A percentile compares a stretch with the other conserved stretches of the same genome.
phyloP scores from a whole-genome alignment of 2,113 vertebrate genomes.

The Sorex fumeus region DNA sequence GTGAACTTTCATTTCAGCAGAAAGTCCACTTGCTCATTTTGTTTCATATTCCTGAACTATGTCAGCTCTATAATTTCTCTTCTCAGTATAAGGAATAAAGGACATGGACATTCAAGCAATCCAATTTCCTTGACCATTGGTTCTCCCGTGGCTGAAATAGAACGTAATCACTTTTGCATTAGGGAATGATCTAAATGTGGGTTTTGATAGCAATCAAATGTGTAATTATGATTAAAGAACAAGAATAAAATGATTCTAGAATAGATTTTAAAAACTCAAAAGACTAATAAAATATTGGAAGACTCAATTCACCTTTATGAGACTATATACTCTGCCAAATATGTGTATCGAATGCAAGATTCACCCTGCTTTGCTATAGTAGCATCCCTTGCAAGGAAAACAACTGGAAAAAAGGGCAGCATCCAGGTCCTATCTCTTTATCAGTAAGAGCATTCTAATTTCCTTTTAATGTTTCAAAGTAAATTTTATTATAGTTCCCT shows the following conservation, averaged over 20 bases:
- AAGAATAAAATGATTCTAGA: background rate
- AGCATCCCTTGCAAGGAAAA: background rate
- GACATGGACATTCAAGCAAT: background rate
- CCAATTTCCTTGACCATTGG: background rate
- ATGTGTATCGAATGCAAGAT: background rate
- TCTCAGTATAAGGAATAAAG: background rate
- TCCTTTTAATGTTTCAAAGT: slow-evolving; percentile 29
- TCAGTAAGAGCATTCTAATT: background rate
- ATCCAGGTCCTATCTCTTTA: background rate
- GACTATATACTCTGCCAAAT: background rate
- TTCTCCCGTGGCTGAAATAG: background rate
- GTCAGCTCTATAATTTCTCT: background rate
- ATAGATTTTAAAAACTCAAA: background rate
- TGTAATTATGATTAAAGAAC: background rate
- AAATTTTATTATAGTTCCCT: background rate
- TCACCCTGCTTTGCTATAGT: background rate
- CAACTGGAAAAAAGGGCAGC: background rate
- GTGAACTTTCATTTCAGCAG: background rate
- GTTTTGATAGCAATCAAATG: background rate
- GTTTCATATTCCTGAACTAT: background rate
- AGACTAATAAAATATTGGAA: background rate
- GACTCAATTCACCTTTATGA: background rate
- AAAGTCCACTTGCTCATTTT: background rate
- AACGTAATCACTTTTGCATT: background rate
- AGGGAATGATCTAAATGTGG: background rate